These are phyloP conservation scores for Lepidurus packardi DNA, from an alignment of 1,140 invertebrate species.

Conservation along the genomic window DNA sequence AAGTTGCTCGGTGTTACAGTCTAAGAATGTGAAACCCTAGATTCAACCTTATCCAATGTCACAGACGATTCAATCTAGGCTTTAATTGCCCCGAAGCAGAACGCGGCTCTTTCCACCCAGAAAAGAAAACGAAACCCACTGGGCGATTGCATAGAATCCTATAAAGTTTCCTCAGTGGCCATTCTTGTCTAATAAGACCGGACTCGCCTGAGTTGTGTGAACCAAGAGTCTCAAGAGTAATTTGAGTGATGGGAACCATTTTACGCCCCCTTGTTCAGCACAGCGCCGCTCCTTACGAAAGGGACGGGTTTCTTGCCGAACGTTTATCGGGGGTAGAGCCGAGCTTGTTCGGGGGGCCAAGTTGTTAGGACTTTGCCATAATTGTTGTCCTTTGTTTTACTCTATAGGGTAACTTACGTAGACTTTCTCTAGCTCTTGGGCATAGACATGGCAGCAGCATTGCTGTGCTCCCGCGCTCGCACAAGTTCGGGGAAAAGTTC, in stretches of 20 bases:
- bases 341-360: background rate
- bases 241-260: slow-evolving; percentile 8
- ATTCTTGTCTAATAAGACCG: background rate
- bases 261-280: background rate
- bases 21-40: no score
- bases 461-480: no score
- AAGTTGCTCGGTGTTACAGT: no score
- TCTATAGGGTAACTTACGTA: background rate
- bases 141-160: background rate
- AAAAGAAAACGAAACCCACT: background rate
- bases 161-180: background rate
- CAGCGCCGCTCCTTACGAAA: background rate
- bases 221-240: slow-evolving; percentile 1
- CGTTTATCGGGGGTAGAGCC: no score
- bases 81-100: no score
- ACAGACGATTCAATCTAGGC: no score
- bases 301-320: background rate
- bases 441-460: no score
- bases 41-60: no score
- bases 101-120: background rate
- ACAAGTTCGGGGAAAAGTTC: no score
- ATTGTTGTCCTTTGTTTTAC: background rate
- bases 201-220: background rate
- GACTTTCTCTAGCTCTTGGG: no score
- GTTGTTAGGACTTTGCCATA: background rate